Conservation (phyloP, 2,797 vertebrate species). For the Poecilia velifera region DNA sequence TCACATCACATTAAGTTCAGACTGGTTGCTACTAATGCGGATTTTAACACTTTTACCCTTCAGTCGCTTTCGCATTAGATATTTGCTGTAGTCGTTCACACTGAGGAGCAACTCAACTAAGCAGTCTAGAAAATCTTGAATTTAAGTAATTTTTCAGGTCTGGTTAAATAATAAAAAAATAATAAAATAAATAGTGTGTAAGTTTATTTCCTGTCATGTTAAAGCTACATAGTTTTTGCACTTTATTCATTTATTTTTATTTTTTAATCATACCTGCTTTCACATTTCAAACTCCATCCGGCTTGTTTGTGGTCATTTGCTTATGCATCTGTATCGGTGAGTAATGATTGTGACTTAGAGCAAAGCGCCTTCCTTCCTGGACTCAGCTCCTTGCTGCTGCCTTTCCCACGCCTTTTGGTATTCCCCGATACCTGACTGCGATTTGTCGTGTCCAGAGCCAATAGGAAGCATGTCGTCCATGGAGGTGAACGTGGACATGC, state of each 20-base stretch:
- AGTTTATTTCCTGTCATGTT: background rate
- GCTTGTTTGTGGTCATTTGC: slow-evolving; percentile 51
- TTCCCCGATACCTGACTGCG: slow-evolving; percentile 16
- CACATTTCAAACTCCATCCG: slow-evolving; percentile 50
- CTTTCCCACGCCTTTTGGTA: background rate
- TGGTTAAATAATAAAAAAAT: background rate
- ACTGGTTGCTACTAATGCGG: background rate
- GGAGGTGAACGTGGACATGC: slow-evolving; percentile 95
- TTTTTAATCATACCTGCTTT: slow-evolving; percentile 13
- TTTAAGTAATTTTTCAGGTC: background rate
- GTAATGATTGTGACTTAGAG: background rate
- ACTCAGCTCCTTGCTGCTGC: slow-evolving; percentile 63
- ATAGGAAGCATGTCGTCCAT: slow-evolving; percentile 95
- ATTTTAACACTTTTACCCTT: background rate
- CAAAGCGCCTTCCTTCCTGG: slow-evolving; percentile 49
- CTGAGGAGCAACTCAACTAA: background rate
- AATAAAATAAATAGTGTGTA: background rate
- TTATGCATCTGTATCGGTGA: slow-evolving; percentile 34
- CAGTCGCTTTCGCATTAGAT: background rate
- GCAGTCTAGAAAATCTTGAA: background rate
- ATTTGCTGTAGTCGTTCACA: background rate
- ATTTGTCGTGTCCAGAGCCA: slow-evolving; percentile 80
- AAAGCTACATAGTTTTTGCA: background rate
- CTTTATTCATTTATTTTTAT: background rate
- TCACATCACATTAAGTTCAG: background rate